phyloP scores from a whole-genome alignment of 2,888 invertebrate genomes.

The Panorpa germanica region DNA sequence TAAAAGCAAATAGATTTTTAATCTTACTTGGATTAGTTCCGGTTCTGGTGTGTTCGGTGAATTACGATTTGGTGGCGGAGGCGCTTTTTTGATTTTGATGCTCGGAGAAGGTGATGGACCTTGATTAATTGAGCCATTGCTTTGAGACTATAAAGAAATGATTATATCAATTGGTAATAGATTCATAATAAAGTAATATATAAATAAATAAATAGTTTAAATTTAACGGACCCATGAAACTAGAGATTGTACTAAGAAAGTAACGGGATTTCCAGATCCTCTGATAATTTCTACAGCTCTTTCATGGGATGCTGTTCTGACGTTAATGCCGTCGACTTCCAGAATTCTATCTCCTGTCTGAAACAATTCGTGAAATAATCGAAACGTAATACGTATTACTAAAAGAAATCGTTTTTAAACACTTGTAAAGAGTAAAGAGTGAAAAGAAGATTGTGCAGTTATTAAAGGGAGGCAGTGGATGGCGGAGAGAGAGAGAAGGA shows the following conservation, averaged over 20 bases:
- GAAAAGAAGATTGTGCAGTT: background rate
- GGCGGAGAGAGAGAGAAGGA: too few relatives aligned
- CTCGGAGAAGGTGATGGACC: slow-evolving; percentile 5
- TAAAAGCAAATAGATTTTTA: too few relatives aligned
- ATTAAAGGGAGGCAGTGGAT: background rate
- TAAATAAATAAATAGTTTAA: background rate
- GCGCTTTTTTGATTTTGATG: slow-evolving; percentile 9
- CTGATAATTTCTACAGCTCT: slow-evolving; percentile 88
- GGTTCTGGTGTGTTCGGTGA: slow-evolving; percentile 9
- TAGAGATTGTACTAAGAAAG: slow-evolving; percentile 69
- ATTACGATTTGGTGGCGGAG: slow-evolving; percentile 10
- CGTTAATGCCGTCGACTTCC: slow-evolving; percentile 81
- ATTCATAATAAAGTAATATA: background rate
- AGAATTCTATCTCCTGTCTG: slow-evolving; percentile 78
- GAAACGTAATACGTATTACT: background rate
- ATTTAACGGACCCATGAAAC: slow-evolving; percentile 43
- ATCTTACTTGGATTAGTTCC: slow-evolving; percentile 11
- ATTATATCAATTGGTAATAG: background rate
- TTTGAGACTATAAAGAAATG: background rate
- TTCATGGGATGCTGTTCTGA: slow-evolving; percentile 82
- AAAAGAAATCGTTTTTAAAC: background rate
- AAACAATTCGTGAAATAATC: slow-evolving; percentile 15
- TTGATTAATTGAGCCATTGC: background rate
- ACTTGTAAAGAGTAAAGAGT: slow-evolving; percentile 2
- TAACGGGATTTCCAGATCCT: slow-evolving; percentile 73